Evolutionary conservation across 2,888 invertebrate species (phyloP), one percentile per base, ranked within the genome.

Genomic region (Pterobdella sp.): DNA sequence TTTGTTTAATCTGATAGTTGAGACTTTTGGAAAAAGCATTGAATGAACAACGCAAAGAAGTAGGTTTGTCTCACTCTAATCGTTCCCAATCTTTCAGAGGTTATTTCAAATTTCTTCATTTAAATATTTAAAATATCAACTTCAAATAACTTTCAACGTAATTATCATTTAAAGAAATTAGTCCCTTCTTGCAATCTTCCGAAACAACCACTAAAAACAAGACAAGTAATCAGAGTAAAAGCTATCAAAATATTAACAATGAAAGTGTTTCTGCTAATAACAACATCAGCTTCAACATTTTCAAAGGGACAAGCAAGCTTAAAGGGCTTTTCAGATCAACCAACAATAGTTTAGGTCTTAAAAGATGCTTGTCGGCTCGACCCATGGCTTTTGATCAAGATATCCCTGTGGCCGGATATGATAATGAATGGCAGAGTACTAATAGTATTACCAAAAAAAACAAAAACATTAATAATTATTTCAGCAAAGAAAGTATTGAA

Each of bases 241-340:
- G 26, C 7, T 3, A 56, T 3, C 3, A 56, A 4, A 56, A 56
- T n/a, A 56, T 26, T n/a, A 56, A 56, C n/a, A 56, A 56, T n/a
- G 26, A 56, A 26, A n/a, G 26, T 56, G 26, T 3, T 18, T 26
- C 4, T 56, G 26, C 3, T n/a, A 56, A 56, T n/a, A 56, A 56
- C n/a, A 56, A 56, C n/a, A 22, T n/a, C 60, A 56, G n/a, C 26
- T 56, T 56, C 26, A 56, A n/a, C 26, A 26, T 56, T 4, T 56
- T 56, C 60, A 56, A 56, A 56, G n/a, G 60, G n/a, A 56, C 60
- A 22, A 56, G 26, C 26, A 56, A 56, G 60, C 7, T 56, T 22
- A 56, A 56, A 56, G 60, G 26, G 10, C 60, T 56, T 3, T 56
- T 56, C 60, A 56, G n/a, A n/a, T 22, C 60, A 26, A 26, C 60